A percentile compares a stretch with the other conserved stretches of the same genome.
These are phyloP conservation scores for Hoplostethus mediterraneus DNA, from an alignment of 2,797 vertebrate species.

Conservation along the genomic window DNA sequence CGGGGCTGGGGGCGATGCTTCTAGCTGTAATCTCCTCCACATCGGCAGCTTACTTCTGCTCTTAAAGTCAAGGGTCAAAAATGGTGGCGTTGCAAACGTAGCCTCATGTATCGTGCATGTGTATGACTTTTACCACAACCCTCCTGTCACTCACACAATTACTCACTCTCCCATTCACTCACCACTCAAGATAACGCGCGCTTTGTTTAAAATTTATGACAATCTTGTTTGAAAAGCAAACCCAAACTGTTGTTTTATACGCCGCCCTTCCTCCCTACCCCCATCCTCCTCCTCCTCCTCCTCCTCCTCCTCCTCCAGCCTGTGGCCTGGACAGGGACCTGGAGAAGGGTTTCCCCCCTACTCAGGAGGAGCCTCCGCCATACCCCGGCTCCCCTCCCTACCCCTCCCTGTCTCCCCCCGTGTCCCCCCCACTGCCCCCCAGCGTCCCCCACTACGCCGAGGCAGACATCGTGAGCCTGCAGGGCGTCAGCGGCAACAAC, in stretches of 20 bases:
- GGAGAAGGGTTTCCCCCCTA: slow-evolving; percentile 83
- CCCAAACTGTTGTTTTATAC: neutral
- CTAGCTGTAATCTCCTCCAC: neutral
- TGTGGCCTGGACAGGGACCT: slow-evolving; percentile 86
- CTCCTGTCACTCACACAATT: slow-evolving; percentile 44
- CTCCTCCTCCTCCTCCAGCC: slow-evolving; percentile 70
- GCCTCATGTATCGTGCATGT: slow-evolving; percentile 54
- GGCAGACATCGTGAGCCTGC: slow-evolving; percentile 94
- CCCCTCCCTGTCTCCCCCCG: slow-evolving; percentile 80
- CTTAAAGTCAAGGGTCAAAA: neutral
- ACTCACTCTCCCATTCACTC: slow-evolving; percentile 53
- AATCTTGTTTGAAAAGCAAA: neutral
- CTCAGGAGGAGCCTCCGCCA: slow-evolving; percentile 86
- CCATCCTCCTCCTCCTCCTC: slow-evolving; percentile 21
- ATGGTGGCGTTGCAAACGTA: neutral
- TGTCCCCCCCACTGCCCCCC: slow-evolving; percentile 80
- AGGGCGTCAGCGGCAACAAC: slow-evolving; percentile 94
- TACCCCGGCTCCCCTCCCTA: slow-evolving; percentile 86
- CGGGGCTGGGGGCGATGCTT: neutral
- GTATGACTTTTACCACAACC: slow-evolving; percentile 38
- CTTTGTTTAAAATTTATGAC: slow-evolving; percentile 52
- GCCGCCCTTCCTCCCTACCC: slow-evolving; percentile 1
- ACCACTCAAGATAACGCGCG: slow-evolving; percentile 24
- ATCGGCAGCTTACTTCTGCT: neutral
- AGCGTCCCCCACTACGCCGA: slow-evolving; percentile 95